A percentile compares a stretch with the other conserved stretches of the same genome.
phyloP scores from a whole-genome alignment of 2,888 invertebrate species.

The Lasioglossum zephyrum region DNA sequence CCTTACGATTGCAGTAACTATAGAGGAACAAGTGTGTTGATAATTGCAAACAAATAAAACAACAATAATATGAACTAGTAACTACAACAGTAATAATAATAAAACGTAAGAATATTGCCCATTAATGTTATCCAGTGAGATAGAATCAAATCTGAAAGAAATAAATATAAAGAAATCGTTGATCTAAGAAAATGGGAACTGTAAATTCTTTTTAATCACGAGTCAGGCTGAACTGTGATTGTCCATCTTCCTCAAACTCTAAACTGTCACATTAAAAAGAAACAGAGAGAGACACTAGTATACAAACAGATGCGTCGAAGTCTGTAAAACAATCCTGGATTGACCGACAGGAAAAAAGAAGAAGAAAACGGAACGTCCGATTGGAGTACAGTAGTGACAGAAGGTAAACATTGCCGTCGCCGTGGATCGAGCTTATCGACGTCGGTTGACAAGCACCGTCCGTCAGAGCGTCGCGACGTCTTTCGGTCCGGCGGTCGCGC shows the following conservation, averaged over 20 bases:
- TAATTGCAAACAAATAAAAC: no score
- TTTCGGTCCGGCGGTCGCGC: not conserved
- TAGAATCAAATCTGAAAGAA: no score
- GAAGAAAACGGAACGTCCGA: not conserved
- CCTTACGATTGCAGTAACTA: no score
- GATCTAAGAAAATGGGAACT: no score
- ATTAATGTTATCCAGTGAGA: no score
- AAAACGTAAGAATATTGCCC: no score
- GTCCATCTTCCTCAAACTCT: no score
- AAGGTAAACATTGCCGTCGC: slow-evolving; percentile 15
- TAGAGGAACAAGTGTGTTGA: no score
- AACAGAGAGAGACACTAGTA: not conserved
- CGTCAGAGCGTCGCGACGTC: slow-evolving; percentile 4
- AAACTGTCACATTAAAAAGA: not conserved
- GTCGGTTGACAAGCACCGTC: not conserved
- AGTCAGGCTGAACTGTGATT: no score
- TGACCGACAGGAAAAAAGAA: not conserved
- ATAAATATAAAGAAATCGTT: no score
- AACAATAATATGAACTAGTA: no score
- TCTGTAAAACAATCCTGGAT: not conserved
- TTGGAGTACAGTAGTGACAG: not conserved
- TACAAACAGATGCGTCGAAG: not conserved
- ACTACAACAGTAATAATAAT: no score
- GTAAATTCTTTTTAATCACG: not conserved
- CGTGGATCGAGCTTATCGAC: slow-evolving; percentile 26